Percentiles rank a stretch among this genome's conserved stretches.
phyloP scores from a whole-genome alignment of 1,140 invertebrate genomes.

The Cyclargus thomasi region DNA sequence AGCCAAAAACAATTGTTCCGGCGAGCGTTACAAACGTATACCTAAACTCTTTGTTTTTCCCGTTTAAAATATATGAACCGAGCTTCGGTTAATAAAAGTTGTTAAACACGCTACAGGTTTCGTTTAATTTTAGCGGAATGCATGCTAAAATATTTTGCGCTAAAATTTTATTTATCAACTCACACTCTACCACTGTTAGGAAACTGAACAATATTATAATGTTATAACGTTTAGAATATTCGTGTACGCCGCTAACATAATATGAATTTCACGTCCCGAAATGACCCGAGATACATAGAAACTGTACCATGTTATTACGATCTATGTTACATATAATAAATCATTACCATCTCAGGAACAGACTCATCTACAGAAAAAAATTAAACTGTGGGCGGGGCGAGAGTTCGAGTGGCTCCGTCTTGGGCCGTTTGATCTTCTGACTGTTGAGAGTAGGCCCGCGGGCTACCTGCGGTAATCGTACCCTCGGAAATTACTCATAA shows the following conservation, averaged over 20 bases:
- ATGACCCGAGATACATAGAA: neutral
- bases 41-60: neutral
- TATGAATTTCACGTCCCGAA: neutral
- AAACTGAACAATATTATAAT: too few species aligned
- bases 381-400: slow-evolving; percentile 67
- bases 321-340: slow-evolving; percentile 40
- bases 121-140: too few species aligned
- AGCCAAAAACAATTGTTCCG: neutral
- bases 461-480: slow-evolving; percentile 72
- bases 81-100: too few species aligned
- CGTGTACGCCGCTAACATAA: too few species aligned
- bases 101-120: too few species aligned
- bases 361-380: slow-evolving; percentile 34
- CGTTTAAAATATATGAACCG: neutral
- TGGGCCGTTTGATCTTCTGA: slow-evolving; percentile 43
- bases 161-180: too few species aligned
- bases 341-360: slow-evolving; percentile 28
- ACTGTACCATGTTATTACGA: slow-evolving; percentile 7
- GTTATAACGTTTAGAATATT: too few species aligned
- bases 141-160: too few species aligned
- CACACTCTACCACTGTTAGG: too few species aligned
- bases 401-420: slow-evolving; percentile 49
- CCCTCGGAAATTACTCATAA: slow-evolving; percentile 68
- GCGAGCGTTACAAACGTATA: neutral
- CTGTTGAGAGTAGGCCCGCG: slow-evolving; percentile 52